Evolutionary conservation across 2,113 vertebrate genomes (phyloP), one percentile per base, ranked within the genome.

Genomic region (Indicator indicator): DNA sequence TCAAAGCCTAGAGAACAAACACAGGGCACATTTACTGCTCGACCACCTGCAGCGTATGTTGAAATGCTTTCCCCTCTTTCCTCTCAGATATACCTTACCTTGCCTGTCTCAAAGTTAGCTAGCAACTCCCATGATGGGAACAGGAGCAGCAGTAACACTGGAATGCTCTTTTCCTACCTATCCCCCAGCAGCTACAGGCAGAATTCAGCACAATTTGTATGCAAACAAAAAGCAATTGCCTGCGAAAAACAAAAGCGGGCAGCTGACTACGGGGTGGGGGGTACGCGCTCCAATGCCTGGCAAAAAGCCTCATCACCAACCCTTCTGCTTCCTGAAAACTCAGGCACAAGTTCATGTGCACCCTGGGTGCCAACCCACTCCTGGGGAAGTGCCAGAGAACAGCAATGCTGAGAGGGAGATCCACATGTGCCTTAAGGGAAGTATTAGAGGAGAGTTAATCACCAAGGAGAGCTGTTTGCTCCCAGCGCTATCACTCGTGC

Each of bases 211-310:
- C 72, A 58, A 7, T 3, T n/a, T 3, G 32, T 62, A 86, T 75
- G 90, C 72, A 90, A 93, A 90, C 48, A 33, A 46, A 75, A 90
- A 83, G 69, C 80, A 84, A 85, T 54, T 44, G 72, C 93, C 93
- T 38, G 38, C 2, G 1, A 94, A 72, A 86, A 79, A 74, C 59
- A 88, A 70, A 88, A 83, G 86, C 69, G 78, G 78, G 81, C 87
- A 95, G 89, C 68, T 91, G 95, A 95, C 92, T 85, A 27, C n/a
- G 40, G 52, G 23, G 50, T 44, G 16, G 42, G 42, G 42, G 42
- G 9, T 44, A 75, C 11, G 15, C 95, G 91, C 89, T 90, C 30
- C 15, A 88, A 60, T 0, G 63, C 17, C 1, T 5, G 77, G 73
- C 15, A 86, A 86, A 77, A 50, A 16, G 24, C 40, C 91, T 69